A percentile compares a stretch with the other conserved stretches of the same genome.
Conservation (phyloP, 2,888 invertebrate genomes). For the Hirudinaria manillensis region DNA sequence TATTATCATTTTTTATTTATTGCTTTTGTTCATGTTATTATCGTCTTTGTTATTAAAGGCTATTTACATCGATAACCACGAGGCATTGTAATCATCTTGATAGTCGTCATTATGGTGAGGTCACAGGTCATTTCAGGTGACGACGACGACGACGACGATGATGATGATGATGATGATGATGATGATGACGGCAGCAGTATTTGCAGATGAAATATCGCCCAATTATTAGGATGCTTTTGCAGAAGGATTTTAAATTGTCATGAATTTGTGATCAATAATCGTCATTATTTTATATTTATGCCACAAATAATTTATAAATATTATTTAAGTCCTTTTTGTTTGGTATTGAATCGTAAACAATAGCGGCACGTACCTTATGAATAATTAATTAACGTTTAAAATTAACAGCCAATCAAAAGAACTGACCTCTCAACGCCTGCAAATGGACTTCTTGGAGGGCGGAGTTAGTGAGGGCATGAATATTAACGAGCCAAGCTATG, state of each 20-base stretch:
- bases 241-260: too few relatives aligned
- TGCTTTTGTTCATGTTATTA: not conserved
- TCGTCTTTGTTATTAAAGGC: not conserved
- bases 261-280: too few relatives aligned
- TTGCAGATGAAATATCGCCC: too few relatives aligned
- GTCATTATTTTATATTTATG: too few relatives aligned
- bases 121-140: conserved; percentile 5
- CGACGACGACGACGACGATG: conserved; percentile 23
- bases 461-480: conserved; percentile 18
- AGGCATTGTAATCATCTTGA: not conserved
- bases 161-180: conserved; percentile 30
- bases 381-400: not conserved
- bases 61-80: not conserved
- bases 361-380: too few relatives aligned
- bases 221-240: too few relatives aligned
- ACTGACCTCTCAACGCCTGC: conserved; percentile 16
- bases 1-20: not conserved
- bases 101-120: conserved; percentile 15
- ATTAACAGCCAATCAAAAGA: too few relatives aligned
- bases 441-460: conserved; percentile 27
- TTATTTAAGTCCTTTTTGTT: too few relatives aligned
- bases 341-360: too few relatives aligned
- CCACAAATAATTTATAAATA: too few relatives aligned
- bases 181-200: conserved; percentile 31
- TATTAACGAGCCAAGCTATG: conserved; percentile 10